Evolutionary conservation across 2,113 vertebrate genomes (phyloP).

Genomic region (Notarius quadriscutis): DNA sequence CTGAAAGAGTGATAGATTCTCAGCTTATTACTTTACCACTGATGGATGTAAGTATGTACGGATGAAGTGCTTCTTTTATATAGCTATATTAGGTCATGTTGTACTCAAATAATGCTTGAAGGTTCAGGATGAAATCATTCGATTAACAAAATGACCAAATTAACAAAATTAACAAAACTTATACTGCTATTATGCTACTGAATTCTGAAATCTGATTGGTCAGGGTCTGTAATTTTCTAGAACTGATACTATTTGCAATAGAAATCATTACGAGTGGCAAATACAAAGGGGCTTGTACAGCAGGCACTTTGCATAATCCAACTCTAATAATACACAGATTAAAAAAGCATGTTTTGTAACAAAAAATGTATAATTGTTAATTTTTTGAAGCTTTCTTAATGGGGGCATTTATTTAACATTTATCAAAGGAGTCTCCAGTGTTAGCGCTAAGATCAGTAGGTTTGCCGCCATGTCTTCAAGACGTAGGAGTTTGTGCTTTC

Average conservation of each 20-base stretch:
- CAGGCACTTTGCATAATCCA: neutral
- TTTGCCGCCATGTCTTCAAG: neutral
- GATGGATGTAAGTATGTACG: neutral
- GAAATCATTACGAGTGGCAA: neutral
- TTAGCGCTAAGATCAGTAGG: neutral
- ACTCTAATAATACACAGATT: neutral
- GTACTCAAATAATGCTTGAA: neutral
- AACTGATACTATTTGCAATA: neutral
- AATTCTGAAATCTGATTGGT: neutral
- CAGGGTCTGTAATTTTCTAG: neutral
- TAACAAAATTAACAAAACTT: neutral
- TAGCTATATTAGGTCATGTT: neutral
- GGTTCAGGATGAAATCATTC: neutral
- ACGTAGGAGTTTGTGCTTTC: neutral
- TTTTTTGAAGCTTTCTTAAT: neutral
- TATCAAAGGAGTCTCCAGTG: neutral
- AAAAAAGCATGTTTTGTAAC: neutral
- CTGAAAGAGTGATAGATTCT: slow-evolving; percentile 59
- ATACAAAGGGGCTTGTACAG: neutral
- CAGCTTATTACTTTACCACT: slow-evolving; percentile 24
- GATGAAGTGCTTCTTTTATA: neutral
- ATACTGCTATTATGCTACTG: neutral
- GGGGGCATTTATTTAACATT: neutral
- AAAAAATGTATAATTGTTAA: neutral
- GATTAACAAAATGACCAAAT: neutral